Evolutionary conservation across 2,797 vertebrate genomes (phyloP), one percentile per base, ranked within the genome.

Genomic region (Lacerta viridis): DNA sequence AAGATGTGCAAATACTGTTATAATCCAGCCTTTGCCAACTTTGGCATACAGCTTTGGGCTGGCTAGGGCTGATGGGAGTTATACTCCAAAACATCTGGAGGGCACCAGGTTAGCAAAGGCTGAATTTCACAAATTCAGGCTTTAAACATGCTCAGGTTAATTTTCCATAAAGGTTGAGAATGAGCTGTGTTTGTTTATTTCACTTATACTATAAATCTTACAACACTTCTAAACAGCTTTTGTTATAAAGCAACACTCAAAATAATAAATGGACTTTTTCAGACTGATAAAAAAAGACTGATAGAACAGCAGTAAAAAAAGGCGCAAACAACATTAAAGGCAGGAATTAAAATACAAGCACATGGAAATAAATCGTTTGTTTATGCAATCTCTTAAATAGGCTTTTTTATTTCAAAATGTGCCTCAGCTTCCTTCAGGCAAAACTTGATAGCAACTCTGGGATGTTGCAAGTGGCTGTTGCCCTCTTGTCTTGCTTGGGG

Each of bases 171-270:
- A 41, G 9, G 23, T 20, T 76, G 39, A 43, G 74, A 23, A 41
- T 23, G 10, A 25, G 23, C 3, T 43, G 39, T 11, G 15, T 25
- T 64, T 55, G 33, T 80, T 80, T 33, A 46, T 55, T 80, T 80
- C 59, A 80, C 50, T 64, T 64, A 64, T 64, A 64, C 61, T 64
- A 64, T 64, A 64, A 64, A 64, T 64, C 61, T 64, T 64, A 64
- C 6, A 20, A 29, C 29, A 36, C 33, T 59, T 80, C 77, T 80
- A 80, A 80, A 80, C 7, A 18, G 77, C 50, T 59, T 80, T 80
- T 80, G 15, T 80, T n/a, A 59, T 80, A 80, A 80, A 80, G 55
- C 59, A 59, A 55, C n/a, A n/a, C 77, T 80, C n/a, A 59, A 80
- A 36, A 72, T 46, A 80, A 80, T 27, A 80, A 80, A 80, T 80